A percentile compares a stretch with the other conserved stretches of the same genome.
Evolutionary conservation across 2,113 vertebrate species (phyloP).

Genomic region (Dasypus novemcinctus): DNA sequence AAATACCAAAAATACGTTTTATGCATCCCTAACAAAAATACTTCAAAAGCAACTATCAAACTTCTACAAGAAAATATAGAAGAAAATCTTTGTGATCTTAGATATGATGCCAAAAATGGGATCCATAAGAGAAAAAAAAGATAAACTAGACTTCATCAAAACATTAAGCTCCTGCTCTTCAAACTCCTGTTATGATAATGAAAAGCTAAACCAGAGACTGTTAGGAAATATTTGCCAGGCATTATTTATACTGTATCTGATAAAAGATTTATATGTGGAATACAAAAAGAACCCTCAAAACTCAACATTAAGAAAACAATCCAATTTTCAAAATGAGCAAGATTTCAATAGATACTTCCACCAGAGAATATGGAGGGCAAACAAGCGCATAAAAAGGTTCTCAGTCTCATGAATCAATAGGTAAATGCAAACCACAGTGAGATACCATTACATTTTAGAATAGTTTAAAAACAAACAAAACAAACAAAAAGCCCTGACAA

Average conservation of each 20-base stretch:
- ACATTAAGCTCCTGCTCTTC: neutral
- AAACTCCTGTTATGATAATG: neutral
- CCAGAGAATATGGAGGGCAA: neutral
- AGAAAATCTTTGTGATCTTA: neutral
- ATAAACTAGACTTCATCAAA: neutral
- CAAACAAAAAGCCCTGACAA: neutral
- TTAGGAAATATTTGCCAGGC: neutral
- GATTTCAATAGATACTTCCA: neutral
- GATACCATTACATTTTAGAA: neutral
- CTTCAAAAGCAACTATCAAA: neutral
- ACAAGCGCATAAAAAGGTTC: neutral
- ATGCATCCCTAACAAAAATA: neutral
- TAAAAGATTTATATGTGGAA: neutral
- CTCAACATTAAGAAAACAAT: neutral
- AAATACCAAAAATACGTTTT: neutral
- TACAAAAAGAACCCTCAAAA: neutral
- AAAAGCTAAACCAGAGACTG: neutral
- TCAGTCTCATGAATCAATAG: neutral
- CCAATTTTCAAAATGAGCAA: neutral
- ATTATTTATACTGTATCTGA: neutral
- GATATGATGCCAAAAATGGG: neutral
- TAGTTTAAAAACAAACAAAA: neutral
- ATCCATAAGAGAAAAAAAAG: neutral
- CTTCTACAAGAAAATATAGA: neutral
- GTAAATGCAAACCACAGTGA: neutral